phyloP scores from a whole-genome alignment of 2,113 vertebrate genomes.

The Dasypus novemcinctus region DNA sequence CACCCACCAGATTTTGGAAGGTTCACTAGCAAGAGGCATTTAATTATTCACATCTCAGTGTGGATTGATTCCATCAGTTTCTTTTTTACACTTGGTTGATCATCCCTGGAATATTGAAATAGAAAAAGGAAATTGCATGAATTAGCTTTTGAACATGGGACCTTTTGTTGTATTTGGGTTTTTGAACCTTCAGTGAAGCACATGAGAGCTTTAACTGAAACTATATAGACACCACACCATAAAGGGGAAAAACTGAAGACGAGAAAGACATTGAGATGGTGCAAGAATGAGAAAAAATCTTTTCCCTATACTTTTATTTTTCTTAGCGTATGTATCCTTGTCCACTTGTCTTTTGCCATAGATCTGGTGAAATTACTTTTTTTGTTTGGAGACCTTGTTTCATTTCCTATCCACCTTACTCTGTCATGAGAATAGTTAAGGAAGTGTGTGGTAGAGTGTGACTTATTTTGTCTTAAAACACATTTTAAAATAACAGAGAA shows the following conservation, averaged over 20 bases:
- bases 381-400: neutral
- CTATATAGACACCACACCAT: neutral
- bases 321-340: neutral
- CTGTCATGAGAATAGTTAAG: neutral
- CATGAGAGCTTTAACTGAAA: neutral
- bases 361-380: slow-evolving; percentile 11
- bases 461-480: slow-evolving; percentile 1
- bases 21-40: neutral
- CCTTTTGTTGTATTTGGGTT: neutral
- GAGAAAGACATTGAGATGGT: neutral
- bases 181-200: neutral
- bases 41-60: neutral
- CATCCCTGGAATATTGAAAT: neutral
- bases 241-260: neutral
- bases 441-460: neutral
- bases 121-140: neutral
- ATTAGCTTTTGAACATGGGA: neutral
- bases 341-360: neutral
- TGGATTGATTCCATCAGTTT: slow-evolving; percentile 9
- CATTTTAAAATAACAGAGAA: neutral
- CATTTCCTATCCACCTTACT: neutral
- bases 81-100: neutral
- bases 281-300: neutral
- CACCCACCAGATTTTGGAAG: neutral
- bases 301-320: slow-evolving; percentile 1